These are phyloP conservation scores for Heloderma charlesbogerti DNA, from an alignment of 2,113 vertebrate species.

Conservation along the genomic window DNA sequence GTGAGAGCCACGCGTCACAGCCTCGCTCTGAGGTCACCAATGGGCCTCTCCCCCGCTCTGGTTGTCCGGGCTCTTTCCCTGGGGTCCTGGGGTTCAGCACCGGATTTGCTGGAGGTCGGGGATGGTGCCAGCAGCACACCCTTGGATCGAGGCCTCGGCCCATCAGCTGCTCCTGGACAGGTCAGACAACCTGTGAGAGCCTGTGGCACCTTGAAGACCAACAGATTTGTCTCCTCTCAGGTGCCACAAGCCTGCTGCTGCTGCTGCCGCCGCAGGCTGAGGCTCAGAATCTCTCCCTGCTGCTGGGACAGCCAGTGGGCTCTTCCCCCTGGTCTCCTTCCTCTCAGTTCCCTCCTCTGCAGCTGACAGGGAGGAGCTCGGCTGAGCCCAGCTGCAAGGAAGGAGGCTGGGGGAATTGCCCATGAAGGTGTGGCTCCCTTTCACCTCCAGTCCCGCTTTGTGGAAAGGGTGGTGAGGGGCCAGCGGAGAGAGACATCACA, in stretches of 20 bases:
- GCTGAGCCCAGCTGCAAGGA: not conserved
- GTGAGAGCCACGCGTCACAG: no score
- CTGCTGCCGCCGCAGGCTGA: no score
- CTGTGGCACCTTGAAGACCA: no score
- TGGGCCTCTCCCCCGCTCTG: no score
- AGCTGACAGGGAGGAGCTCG: not conserved
- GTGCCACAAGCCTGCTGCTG: no score
- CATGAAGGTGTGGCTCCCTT: not conserved
- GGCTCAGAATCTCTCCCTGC: no score
- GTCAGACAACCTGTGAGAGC: no score
- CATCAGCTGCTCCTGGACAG: no score
- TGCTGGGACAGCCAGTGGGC: not conserved
- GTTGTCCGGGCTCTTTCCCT: no score
- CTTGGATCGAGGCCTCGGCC: not conserved
- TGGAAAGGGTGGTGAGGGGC: not conserved
- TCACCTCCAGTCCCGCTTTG: not conserved
- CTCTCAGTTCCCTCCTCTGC: not conserved
- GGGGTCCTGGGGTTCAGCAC: not conserved
- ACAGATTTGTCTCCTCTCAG: no score
- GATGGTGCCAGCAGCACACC: not conserved
- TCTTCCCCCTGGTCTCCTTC: not conserved
- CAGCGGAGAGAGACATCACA: no score
- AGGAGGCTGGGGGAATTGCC: not conserved
- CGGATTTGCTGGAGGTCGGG: not conserved
- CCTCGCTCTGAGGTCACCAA: no score